Evolutionary conservation across 2,888 invertebrate genomes (phyloP).

Genomic region (Ametastegia equiseti): DNA sequence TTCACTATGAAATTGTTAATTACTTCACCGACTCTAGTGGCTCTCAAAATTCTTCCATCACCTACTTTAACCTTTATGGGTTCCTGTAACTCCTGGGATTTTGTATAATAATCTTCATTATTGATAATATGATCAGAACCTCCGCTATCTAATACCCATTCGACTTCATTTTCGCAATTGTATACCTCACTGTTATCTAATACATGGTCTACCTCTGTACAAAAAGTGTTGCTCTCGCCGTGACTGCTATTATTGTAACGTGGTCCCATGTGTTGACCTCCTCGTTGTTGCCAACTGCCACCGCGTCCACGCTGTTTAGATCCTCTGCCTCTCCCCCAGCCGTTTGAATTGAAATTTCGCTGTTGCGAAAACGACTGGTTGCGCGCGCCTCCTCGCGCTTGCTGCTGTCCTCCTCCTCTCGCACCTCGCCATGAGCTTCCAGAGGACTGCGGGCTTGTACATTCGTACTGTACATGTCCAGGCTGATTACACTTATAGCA

Average conservation of each 20-base stretch:
- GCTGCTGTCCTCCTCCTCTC: background rate
- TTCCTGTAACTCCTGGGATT: background rate
- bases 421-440: background rate
- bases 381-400: constrained; percentile 29
- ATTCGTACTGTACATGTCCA: constrained; percentile 42
- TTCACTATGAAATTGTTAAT: background rate
- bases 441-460: background rate
- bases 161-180: constrained; percentile 46
- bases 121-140: constrained; percentile 51
- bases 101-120: constrained; percentile 12
- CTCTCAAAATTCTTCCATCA: constrained; percentile 32
- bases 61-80: constrained; percentile 47
- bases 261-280: background rate
- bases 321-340: no score
- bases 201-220: background rate
- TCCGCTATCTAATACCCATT: constrained; percentile 50
- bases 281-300: background rate
- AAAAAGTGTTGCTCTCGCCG: constrained; percentile 27
- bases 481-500: constrained; percentile 43
- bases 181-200: constrained; percentile 26
- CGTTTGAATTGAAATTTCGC: no score
- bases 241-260: background rate
- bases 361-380: no score
- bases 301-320: no score
- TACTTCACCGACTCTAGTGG: constrained; percentile 11